Base-by-base conservation (phyloP, 1,140 invertebrate genomes). In the Plutomurus gul region DNA sequence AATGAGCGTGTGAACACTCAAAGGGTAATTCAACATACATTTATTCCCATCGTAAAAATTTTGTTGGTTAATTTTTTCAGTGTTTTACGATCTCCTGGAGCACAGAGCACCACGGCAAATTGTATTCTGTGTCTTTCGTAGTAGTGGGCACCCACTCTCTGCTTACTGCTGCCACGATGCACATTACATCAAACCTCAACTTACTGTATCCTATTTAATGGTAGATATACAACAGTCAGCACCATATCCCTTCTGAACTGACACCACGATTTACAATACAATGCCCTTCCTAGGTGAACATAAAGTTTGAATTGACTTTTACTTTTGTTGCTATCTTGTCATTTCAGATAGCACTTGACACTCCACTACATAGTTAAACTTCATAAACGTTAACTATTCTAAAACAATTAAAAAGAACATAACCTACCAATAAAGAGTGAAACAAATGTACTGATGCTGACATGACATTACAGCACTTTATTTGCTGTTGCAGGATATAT, bases 1-100 rank as follows among this genome's bases (percentile, higher is more conserved):
- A 76, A 76, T 72, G 70, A 72, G 70, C 39, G 70, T 72, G 70
- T 72, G 70, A 72, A 72, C 70, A 72, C 70, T 72, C 70, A 72
- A 72, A 72, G 40, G 40, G 37, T 72, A 72, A 72, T 72, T 72
- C 70, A 72, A 72, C 70, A 72, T 72, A 43, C 70, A 43, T 72
- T 72, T 72, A 72, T 46, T 72, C 70, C 70, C 39, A 43, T 46
- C 70, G 70, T 72, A 72, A 72, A 72, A 72, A 40, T 72, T 72
- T 72, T 72, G 70, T 72, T 72, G 36, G 40, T 72, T 72, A 39
- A 43, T 72, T 72, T 72, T 72, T 72, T 72, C 70, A 40, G 22
- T 46, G 36, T 40, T 46, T 72, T 72, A 72, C 25, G 70, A 72
- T 72, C 36, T 72, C 20, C 70, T 40, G 70, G 20, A 72, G 36